These are phyloP conservation scores for Diploscapter pachys DNA, from an alignment of 1,140 invertebrate species.

Conservation along the genomic window DNA sequence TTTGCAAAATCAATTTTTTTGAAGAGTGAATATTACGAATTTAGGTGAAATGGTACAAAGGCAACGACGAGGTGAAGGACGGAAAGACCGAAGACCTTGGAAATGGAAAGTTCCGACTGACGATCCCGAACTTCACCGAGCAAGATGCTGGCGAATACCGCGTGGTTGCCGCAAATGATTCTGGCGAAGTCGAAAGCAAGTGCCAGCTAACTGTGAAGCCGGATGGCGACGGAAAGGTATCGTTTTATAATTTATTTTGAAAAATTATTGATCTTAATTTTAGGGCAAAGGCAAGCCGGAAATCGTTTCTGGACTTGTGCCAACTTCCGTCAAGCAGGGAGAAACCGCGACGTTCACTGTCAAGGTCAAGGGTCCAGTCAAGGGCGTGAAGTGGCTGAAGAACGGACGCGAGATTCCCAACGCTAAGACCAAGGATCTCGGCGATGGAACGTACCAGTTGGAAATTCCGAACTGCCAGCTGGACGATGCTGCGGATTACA, in stretches of 20 bases:
- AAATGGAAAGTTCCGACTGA: constrained; percentile 41
- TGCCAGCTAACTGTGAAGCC: constrained; percentile 25
- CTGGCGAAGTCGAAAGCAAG: constrained; percentile 27
- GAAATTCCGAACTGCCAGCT: constrained; percentile 61
- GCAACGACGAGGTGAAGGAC: constrained; percentile 24
- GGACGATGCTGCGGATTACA: constrained; percentile 62
- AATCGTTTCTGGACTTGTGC: constrained; percentile 36
- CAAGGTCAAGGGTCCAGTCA: constrained; percentile 30
- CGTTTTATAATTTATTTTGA: too few relatives aligned
- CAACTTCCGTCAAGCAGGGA: constrained; percentile 33
- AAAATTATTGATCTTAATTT: too few relatives aligned
- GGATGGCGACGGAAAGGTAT: constrained; percentile 6
- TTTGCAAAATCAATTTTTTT: too few relatives aligned
- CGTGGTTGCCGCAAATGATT: constrained; percentile 34
- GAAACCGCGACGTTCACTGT: constrained; percentile 37
- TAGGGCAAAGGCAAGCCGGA: constrained; percentile 24
- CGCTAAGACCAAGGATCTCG: constrained; percentile 48
- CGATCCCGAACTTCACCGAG: constrained; percentile 33
- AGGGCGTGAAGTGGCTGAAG: constrained; percentile 35
- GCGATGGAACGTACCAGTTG: constrained; percentile 59
- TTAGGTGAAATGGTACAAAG: constrained; percentile 41
- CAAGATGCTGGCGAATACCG: constrained; percentile 36
- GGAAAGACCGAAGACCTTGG: constrained; percentile 38
- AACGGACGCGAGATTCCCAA: constrained; percentile 51
- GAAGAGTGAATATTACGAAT: too few relatives aligned